phyloP scores from a whole-genome alignment of 2,888 invertebrate species.

The Polietes domitor region DNA sequence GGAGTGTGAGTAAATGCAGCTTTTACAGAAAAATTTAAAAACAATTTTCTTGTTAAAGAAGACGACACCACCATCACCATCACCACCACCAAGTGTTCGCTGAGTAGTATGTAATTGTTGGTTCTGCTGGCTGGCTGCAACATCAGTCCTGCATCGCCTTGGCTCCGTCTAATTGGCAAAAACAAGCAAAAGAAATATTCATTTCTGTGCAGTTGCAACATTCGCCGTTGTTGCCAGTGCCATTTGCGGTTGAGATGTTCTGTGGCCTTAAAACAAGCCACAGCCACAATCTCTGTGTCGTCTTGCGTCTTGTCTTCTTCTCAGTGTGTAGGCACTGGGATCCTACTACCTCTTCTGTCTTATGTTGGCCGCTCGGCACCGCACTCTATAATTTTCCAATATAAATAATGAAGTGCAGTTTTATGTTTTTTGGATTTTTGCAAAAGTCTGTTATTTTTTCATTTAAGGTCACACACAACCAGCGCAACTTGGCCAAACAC shows the following conservation, averaged over 20 bases:
- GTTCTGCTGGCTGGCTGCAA: not conserved
- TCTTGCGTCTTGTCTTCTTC: conserved; percentile 3
- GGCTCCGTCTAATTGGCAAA: conserved; percentile 32
- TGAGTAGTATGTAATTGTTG: not conserved
- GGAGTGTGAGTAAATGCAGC: not conserved
- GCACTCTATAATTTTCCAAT: conserved; percentile 67
- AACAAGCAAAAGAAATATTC: conserved; percentile 24
- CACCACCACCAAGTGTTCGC: not conserved
- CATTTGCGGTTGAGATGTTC: conserved; percentile 16
- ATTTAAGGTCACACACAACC: conserved; percentile 25
- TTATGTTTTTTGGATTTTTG: conserved; percentile 13
- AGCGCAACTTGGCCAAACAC: conserved; percentile 1
- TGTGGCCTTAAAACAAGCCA: conserved; percentile 33
- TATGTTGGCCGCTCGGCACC: not conserved
- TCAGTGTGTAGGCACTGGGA: not conserved
- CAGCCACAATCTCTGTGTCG: conserved; percentile 17
- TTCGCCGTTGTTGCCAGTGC: not conserved
- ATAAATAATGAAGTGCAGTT: conserved; percentile 67
- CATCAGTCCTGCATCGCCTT: not conserved
- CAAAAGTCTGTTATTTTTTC: conserved; percentile 38
- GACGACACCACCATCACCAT: not conserved
- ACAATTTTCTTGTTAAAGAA: conserved; percentile 29
- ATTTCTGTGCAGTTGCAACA: conserved; percentile 22
- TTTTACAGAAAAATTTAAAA: conserved; percentile 5
- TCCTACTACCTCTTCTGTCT: conserved; percentile 42